Evolutionary conservation across 2,888 invertebrate genomes (phyloP).

Genomic region (Pasiphila rectangulata): DNA sequence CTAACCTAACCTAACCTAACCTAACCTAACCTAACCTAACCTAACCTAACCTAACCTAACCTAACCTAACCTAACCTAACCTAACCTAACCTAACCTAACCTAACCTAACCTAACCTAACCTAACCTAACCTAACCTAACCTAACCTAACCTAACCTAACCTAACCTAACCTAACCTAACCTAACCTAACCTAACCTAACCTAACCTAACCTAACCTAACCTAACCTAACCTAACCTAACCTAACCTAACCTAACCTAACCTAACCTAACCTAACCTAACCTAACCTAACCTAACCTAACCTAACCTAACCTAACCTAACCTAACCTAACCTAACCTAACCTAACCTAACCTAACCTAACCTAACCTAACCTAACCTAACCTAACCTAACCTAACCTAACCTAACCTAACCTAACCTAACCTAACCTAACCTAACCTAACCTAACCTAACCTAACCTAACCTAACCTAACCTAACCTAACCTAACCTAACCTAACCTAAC

Average conservation of each 20-base stretch:
- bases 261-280: constrained; percentile 32
- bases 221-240: constrained; percentile 30
- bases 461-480: constrained; percentile 2
- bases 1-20: constrained; percentile 17
- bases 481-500: constrained; percentile 2
- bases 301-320: constrained; percentile 31
- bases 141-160: constrained; percentile 27
- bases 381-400: constrained; percentile 30
- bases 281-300: constrained; percentile 31
- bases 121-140: constrained; percentile 26
- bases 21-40: constrained; percentile 22
- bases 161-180: constrained; percentile 32
- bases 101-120: constrained; percentile 26
- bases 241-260: constrained; percentile 34
- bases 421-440: constrained; percentile 31
- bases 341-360: constrained; percentile 29
- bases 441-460: constrained; percentile 29
- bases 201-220: constrained; percentile 32
- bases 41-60: constrained; percentile 19
- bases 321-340: constrained; percentile 31
- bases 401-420: constrained; percentile 30
- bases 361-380: constrained; percentile 18
- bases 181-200: constrained; percentile 29
- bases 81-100: constrained; percentile 23
- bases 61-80: constrained; percentile 20